phyloP scores from a whole-genome alignment of 2,888 invertebrate genomes.

The Chrysotoxum bicinctum region DNA sequence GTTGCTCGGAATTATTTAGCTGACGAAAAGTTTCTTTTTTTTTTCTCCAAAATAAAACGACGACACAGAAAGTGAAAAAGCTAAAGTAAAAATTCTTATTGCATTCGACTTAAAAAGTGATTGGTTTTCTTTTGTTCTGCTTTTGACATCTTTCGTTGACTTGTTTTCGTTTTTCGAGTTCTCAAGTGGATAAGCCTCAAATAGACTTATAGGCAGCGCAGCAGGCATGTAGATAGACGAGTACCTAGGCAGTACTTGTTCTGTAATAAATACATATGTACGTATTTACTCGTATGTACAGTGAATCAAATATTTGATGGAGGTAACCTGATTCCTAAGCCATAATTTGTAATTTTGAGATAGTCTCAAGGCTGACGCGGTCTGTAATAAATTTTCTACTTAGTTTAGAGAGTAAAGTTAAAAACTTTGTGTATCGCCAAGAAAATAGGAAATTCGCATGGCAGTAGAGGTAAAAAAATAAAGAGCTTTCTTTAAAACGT shows the following conservation, averaged over 20 bases:
- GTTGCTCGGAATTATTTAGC: neutral
- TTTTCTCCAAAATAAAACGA: neutral
- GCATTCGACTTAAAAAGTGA: neutral
- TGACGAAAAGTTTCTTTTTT: neutral
- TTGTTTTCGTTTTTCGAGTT: neutral
- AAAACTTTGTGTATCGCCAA: too few relatives aligned
- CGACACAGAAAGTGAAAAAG: neutral
- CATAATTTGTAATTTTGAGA: neutral
- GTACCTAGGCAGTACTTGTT: neutral
- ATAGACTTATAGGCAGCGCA: neutral
- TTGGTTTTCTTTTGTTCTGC: constrained; percentile 15
- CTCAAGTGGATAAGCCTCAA: neutral
- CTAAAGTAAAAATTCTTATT: neutral
- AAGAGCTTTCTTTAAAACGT: too few relatives aligned
- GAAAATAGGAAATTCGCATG: too few relatives aligned
- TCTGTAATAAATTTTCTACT: too few relatives aligned
- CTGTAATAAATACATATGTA: neutral
- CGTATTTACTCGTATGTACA: too few relatives aligned
- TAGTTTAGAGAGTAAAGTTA: too few relatives aligned
- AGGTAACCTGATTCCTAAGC: neutral
- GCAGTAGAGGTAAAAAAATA: too few relatives aligned
- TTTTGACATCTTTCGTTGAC: neutral
- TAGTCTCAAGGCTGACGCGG: too few relatives aligned
- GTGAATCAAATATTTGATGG: neutral
- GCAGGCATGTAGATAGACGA: neutral